A percentile compares a stretch with the other conserved stretches of the same genome.
phyloP scores from a whole-genome alignment of 2,113 vertebrate species.

The Dermatemys mawii region DNA sequence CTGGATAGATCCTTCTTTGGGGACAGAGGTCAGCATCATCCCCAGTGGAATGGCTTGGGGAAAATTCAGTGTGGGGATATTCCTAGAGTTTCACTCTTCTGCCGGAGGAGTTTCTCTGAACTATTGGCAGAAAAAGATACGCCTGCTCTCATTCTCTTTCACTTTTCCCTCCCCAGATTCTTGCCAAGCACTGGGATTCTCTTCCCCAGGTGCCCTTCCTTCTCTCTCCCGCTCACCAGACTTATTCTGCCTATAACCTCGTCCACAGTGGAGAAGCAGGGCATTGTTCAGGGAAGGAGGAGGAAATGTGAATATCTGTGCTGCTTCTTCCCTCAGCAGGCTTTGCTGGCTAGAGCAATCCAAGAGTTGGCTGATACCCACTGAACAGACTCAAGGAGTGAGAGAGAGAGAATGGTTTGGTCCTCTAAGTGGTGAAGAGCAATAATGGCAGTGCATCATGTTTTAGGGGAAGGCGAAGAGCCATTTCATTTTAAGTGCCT shows the following conservation, averaged over 20 bases:
- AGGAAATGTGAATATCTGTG: neutral
- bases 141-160: neutral
- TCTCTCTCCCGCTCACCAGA: neutral
- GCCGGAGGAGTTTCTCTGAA: neutral
- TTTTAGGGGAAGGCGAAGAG: neutral
- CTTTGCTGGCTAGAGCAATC: neutral
- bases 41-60: neutral
- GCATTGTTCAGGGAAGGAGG: too few relatives aligned
- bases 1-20: neutral
- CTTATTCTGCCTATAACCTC: neutral
- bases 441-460: too few relatives aligned
- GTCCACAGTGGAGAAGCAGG: too few relatives aligned
- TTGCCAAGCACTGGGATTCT: neutral
- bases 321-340: neutral
- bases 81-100: neutral
- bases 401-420: neutral
- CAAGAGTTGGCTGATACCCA: neutral
- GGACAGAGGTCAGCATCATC: neutral
- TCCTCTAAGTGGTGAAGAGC: neutral
- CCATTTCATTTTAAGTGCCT: neutral
- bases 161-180: neutral
- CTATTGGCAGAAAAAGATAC: neutral
- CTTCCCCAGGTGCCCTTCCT: neutral
- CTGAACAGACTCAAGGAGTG: neutral
- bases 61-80: neutral